Conservation (phyloP, 2,888 invertebrate species). For the Plebejus argus region DNA sequence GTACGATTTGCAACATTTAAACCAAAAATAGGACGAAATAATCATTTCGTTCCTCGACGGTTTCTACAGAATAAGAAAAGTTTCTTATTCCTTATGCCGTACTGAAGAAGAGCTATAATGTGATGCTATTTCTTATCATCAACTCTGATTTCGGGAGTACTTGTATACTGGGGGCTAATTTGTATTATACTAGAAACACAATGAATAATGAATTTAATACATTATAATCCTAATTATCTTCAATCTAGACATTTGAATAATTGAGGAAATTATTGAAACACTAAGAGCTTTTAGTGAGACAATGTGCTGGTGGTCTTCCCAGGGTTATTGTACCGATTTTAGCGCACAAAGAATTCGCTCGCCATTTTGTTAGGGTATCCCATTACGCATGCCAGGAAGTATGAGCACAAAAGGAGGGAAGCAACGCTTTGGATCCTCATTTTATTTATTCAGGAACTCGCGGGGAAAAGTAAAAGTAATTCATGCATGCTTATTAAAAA, state of each 20-base stretch:
- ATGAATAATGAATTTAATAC: background rate
- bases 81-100: too few relatives aligned
- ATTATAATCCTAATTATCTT: background rate
- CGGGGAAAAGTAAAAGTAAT: conserved; percentile 62
- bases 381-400: conserved; percentile 72
- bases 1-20: too few relatives aligned
- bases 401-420: conserved; percentile 67
- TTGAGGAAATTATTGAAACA: background rate
- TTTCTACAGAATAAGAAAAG: too few relatives aligned
- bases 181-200: background rate
- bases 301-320: background rate
- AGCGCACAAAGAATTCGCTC: conserved; percentile 64
- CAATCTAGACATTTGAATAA: background rate
- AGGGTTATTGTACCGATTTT: conserved; percentile 61
- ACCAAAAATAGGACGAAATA: too few relatives aligned
- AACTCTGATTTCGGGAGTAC: too few relatives aligned
- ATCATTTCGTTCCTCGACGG: too few relatives aligned
- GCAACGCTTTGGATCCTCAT: conserved; percentile 65
- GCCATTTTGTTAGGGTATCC: conserved; percentile 67
- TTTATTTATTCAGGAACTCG: conserved; percentile 73
- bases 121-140: too few relatives aligned
- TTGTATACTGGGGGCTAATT: too few relatives aligned
- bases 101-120: too few relatives aligned
- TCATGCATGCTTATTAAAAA: conserved; percentile 74
- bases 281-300: background rate